Conservation (phyloP, 2,113 vertebrate species). For the Colistium nudipinnis region DNA sequence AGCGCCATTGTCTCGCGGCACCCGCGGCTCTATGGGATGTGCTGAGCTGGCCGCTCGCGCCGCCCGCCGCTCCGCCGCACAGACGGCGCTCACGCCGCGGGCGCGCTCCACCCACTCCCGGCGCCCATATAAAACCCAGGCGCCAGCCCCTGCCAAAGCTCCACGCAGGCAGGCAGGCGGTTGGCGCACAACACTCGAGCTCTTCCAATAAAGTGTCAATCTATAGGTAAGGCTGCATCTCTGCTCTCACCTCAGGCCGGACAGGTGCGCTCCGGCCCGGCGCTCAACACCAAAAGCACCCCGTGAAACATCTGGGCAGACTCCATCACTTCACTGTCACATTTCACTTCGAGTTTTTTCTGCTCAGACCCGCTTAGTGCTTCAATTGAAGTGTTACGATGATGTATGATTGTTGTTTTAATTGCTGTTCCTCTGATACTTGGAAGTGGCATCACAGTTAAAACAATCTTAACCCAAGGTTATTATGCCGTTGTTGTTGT, state of each 20-base stretch:
- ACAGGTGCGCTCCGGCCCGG: conserved; percentile 24
- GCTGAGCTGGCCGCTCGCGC: conserved; percentile 78
- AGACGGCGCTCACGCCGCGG: not conserved
- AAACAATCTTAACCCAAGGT: not conserved
- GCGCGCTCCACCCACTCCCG: conserved; percentile 49
- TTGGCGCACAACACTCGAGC: conserved; percentile 70
- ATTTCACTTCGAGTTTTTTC: not conserved
- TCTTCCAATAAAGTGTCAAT: conserved; percentile 70
- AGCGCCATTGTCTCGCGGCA: conserved; percentile 66
- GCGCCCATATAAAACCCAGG: conserved; percentile 81
- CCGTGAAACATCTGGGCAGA: conserved; percentile 18
- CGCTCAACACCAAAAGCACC: conserved; percentile 60
- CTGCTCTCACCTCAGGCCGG: conserved; percentile 50
- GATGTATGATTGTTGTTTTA: not conserved
- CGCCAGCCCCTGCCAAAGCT: conserved; percentile 81
- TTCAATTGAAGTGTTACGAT: not conserved
- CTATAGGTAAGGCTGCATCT: conserved; percentile 79
- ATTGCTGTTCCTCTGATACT: not conserved
- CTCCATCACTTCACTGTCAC: not conserved
- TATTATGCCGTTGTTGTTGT: not conserved
- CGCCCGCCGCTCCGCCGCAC: not conserved
- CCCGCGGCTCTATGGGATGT: conserved; percentile 68
- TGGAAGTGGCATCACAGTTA: not conserved
- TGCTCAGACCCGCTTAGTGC: not conserved
- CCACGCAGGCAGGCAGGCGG: conserved; percentile 76